phyloP scores from a whole-genome alignment of 1,140 invertebrate genomes.

The Papilio glaucus region DNA sequence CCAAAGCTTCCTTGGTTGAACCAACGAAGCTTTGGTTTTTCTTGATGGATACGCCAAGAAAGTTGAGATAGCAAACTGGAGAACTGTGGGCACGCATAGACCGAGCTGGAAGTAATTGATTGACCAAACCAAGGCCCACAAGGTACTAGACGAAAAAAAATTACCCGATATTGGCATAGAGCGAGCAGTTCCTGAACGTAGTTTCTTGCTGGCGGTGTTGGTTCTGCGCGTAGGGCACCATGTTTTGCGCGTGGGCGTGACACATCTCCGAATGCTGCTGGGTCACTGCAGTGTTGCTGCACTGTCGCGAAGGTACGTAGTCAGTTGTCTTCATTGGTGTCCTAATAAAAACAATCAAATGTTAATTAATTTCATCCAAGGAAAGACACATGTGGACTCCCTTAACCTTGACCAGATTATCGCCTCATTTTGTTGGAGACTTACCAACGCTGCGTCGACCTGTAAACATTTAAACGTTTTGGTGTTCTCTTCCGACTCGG shows the following conservation, averaged over 20 bases:
- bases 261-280: slow-evolving; percentile 70
- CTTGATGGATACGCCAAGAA: neutral
- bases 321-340: slow-evolving; percentile 63
- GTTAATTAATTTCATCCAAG: slow-evolving; percentile 13
- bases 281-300: slow-evolving; percentile 54
- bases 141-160: too few species aligned
- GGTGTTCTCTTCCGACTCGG: too few species aligned
- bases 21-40: too few species aligned
- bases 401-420: too few species aligned
- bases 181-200: slow-evolving; percentile 83
- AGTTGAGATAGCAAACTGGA: neutral
- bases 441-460: too few species aligned
- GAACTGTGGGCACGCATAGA: neutral
- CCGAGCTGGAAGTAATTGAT: neutral
- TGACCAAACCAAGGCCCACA: neutral
- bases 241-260: slow-evolving; percentile 66
- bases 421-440: too few species aligned
- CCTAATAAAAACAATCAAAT: slow-evolving; percentile 7
- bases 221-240: slow-evolving; percentile 67
- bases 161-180: slow-evolving; percentile 80
- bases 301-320: slow-evolving; percentile 61
- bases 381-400: too few species aligned
- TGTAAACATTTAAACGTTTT: too few species aligned
- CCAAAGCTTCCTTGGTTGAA: too few species aligned
- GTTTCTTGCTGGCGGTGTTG: slow-evolving; percentile 78